Evolutionary conservation across 2,888 invertebrate species (phyloP).

Genomic region (Hydrotaea cyrtoneurina): DNA sequence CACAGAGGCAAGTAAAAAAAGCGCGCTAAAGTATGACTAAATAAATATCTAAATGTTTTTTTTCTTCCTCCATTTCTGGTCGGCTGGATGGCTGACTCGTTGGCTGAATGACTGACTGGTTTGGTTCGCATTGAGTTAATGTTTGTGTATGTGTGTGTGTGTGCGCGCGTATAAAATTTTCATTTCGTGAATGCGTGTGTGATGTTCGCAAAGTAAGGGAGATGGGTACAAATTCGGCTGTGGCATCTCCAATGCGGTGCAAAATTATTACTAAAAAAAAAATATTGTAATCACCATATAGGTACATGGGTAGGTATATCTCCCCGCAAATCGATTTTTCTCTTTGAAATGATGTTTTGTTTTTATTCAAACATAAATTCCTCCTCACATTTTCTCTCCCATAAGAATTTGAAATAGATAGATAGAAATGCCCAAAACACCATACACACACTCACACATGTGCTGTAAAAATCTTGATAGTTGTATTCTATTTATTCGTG

Average conservation of each 20-base stretch:
- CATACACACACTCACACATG: slow-evolving; percentile 16
- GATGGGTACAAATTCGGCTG: not conserved
- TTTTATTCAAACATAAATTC: not conserved
- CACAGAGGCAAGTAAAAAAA: slow-evolving; percentile 53
- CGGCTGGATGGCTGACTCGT: slow-evolving; percentile 4
- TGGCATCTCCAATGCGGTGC: not conserved
- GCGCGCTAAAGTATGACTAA: slow-evolving; percentile 65
- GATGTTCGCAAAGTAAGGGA: not conserved
- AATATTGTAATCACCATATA: too few species aligned
- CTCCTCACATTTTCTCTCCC: not conserved
- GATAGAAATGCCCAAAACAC: slow-evolving; percentile 24
- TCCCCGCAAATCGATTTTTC: not conserved
- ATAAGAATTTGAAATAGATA: slow-evolving; percentile 4
- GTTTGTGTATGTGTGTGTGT: not conserved
- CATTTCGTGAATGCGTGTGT: not conserved
- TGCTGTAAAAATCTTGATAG: slow-evolving; percentile 39
- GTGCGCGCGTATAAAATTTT: not conserved
- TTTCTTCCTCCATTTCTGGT: slow-evolving; percentile 8
- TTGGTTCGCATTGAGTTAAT: not conserved
- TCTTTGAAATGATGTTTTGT: not conserved
- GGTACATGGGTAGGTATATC: too few species aligned
- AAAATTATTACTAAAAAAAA: too few species aligned
- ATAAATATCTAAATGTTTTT: slow-evolving; percentile 50
- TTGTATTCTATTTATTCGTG: slow-evolving; percentile 50
- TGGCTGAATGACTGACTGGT: slow-evolving; percentile 37